Percentiles rank a stretch among this genome's conserved stretches.
Evolutionary conservation across 2,888 invertebrate species (phyloP).

Genomic region (Ormyrus labotus): DNA sequence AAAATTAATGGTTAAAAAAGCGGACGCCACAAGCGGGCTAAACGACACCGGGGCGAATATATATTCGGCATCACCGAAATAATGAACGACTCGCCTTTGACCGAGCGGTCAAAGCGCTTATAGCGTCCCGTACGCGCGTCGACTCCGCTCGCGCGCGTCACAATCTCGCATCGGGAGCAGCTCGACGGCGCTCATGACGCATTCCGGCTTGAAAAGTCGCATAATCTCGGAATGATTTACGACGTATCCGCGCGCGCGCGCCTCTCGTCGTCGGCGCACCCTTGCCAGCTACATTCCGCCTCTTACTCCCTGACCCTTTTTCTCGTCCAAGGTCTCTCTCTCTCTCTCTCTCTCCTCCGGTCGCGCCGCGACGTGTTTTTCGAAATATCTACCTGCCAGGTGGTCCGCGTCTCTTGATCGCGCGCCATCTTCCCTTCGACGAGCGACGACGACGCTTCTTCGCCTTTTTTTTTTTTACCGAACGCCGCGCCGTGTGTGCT

Average conservation of each 20-base stretch:
- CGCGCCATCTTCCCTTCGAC: constrained; percentile 44
- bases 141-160: no score
- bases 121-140: not conserved
- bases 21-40: not conserved
- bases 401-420: constrained; percentile 60
- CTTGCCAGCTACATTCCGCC: constrained; percentile 52
- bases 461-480: not conserved
- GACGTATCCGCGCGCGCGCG: constrained; percentile 59
- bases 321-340: constrained; percentile 41
- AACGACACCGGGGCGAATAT: constrained; percentile 3
- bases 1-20: constrained; percentile 8
- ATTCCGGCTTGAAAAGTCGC: constrained; percentile 70
- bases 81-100: constrained; percentile 38
- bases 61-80: not conserved
- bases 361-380: constrained; percentile 25
- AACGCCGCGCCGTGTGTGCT: not conserved
- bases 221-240: constrained; percentile 71
- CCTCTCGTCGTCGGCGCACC: constrained; percentile 55
- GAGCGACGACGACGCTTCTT: constrained; percentile 3
- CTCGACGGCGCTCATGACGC: constrained; percentile 59
- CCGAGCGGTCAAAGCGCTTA: constrained; percentile 13
- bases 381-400: constrained; percentile 63
- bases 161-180: no score
- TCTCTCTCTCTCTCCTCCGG: not conserved
- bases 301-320: constrained; percentile 50